Conservation (phyloP, 2,797 vertebrate species). For the Erethizon dorsatum region DNA sequence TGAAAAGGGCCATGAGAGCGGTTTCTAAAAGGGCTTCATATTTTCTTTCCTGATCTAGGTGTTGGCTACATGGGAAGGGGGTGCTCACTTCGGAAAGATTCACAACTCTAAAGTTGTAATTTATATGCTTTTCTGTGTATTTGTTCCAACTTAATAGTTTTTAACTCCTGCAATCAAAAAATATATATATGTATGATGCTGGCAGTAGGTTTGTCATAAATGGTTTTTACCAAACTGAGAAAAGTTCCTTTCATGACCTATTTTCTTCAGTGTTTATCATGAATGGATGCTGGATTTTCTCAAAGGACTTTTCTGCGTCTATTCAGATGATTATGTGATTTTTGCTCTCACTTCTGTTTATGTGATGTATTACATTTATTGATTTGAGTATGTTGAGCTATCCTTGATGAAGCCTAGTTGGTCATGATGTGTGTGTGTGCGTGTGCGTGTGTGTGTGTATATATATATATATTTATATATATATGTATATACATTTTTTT, state of each 20-base stretch:
- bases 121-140: not conserved
- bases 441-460: too few relatives aligned
- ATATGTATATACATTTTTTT: too few relatives aligned
- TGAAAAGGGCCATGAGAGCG: not conserved
- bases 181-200: not conserved
- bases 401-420: too few relatives aligned
- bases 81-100: conserved; percentile 31
- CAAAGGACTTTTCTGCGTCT: not conserved
- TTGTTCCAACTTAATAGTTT: conserved; percentile 17
- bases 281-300: not conserved
- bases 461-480: too few relatives aligned
- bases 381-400: too few relatives aligned
- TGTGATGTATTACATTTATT: not conserved
- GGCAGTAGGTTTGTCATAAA: not conserved
- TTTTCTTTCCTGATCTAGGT: not conserved
- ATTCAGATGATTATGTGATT: not conserved
- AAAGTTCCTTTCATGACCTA: not conserved
- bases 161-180: conserved; percentile 51
- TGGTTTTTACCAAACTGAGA: not conserved
- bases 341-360: not conserved
- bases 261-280: not conserved
- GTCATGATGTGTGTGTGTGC: too few relatives aligned
- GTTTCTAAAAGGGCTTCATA: not conserved
- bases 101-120: not conserved
- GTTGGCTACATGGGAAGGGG: not conserved